phyloP scores from a whole-genome alignment of 2,113 vertebrate genomes.

The Pholis gunnellus region DNA sequence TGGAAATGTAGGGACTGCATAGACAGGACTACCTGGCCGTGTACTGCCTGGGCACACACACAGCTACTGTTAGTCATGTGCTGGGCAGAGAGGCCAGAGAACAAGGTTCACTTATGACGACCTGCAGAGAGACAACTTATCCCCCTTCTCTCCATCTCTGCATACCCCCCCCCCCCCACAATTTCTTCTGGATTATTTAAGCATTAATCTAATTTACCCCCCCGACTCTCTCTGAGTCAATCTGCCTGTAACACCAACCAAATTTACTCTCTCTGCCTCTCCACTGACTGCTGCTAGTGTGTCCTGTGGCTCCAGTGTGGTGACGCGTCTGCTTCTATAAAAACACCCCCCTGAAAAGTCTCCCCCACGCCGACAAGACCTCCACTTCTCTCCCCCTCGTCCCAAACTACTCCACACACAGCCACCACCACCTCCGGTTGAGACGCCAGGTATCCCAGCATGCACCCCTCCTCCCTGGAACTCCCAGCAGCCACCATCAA shows the following conservation, averaged over 20 bases:
- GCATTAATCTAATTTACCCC: conserved; percentile 56
- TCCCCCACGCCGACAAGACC: conserved; percentile 60
- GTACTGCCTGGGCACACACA: conserved; percentile 66
- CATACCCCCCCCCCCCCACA: conserved; percentile 6
- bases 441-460: conserved; percentile 81
- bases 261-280: conserved; percentile 30
- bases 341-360: conserved; percentile 65
- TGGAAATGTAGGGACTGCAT: conserved; percentile 46
- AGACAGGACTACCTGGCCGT: conserved; percentile 36
- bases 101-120: conserved; percentile 75
- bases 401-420: conserved; percentile 60
- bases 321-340: conserved; percentile 80
- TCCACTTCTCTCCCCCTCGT: conserved; percentile 69
- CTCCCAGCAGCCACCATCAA: conserved; percentile 81
- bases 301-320: conserved; percentile 75
- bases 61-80: conserved; percentile 66
- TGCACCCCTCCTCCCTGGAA: conserved; percentile 73
- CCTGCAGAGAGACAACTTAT: conserved; percentile 36
- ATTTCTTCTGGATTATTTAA: conserved; percentile 53
- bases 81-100: conserved; percentile 56
- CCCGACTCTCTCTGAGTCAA: conserved; percentile 31
- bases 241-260: conserved; percentile 23
- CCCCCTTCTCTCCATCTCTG: conserved; percentile 20
- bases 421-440: conserved; percentile 64
- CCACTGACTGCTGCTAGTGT: conserved; percentile 76